Conservation (phyloP, 2,888 invertebrate genomes). For the Aporophyla nigra region DNA sequence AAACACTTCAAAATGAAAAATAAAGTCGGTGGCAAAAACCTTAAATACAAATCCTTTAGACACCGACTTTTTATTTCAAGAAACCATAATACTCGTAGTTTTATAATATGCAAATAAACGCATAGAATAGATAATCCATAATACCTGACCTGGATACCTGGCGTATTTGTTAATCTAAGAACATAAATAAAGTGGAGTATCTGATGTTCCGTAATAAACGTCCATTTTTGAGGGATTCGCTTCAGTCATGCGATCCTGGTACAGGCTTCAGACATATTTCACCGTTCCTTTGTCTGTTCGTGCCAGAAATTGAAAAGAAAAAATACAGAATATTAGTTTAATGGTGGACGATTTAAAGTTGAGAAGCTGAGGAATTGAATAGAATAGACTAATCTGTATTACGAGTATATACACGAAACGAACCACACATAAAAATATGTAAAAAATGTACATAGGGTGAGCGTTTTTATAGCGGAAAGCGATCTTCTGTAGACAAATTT, state of each 20-base stretch:
- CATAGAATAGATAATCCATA: conserved; percentile 46
- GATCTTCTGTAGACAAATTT: too few relatives aligned
- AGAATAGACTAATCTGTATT: background rate
- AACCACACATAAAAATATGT: background rate
- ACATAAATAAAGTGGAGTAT: conserved; percentile 62
- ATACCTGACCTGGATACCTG: conserved; percentile 44
- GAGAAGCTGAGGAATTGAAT: background rate
- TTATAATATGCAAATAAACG: conserved; percentile 24
- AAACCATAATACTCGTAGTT: background rate
- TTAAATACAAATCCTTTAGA: too few relatives aligned
- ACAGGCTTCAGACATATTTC: conserved; percentile 45
- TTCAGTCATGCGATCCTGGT: conserved; percentile 67
- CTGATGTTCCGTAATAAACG: conserved; percentile 63
- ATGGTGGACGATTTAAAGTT: background rate
- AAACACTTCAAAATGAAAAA: too few relatives aligned
- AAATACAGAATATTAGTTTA: conserved; percentile 5
- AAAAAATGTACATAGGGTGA: background rate
- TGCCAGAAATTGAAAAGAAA: conserved; percentile 38
- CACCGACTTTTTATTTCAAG: too few relatives aligned
- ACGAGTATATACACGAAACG: background rate
- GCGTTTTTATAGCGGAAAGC: too few relatives aligned
- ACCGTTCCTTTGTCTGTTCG: conserved; percentile 36
- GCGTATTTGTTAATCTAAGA: conserved; percentile 52
- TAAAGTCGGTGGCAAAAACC: too few relatives aligned
- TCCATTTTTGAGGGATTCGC: conserved; percentile 68